These are phyloP conservation scores for Pachyseris speciosa DNA, from an alignment of 64 coral and sea anemone species.

Conservation along the genomic window DNA sequence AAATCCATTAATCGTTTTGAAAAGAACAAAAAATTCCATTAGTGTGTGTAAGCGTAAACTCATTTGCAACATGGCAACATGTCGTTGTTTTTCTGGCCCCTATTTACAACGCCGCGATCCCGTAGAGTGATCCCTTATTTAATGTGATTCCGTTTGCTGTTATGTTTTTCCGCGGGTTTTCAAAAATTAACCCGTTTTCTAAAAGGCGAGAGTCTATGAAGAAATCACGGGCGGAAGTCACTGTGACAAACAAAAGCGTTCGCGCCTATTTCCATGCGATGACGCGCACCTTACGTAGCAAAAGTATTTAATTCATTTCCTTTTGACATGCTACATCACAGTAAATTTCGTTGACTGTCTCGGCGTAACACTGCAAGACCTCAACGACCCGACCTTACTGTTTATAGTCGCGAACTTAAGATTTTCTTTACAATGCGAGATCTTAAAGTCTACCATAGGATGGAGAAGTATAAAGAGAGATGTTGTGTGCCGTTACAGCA, in stretches of 20 bases:
- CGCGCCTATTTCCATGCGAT: slow-evolving; percentile 15
- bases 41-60: not conserved
- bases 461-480: not conserved
- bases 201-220: not conserved
- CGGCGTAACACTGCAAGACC: slow-evolving; percentile 2
- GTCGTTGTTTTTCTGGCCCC: not conserved
- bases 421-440: not conserved
- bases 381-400: not conserved
- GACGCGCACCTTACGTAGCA: slow-evolving; percentile 34
- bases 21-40: not conserved
- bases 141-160: not conserved
- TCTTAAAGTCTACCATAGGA: not conserved
- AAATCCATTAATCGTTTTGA: not conserved
- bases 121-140: not conserved
- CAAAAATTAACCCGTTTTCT: not conserved
- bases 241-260: not conserved
- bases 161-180: not conserved
- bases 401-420: too few species aligned
- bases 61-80: not conserved
- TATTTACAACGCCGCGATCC: too few species aligned
- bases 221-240: slow-evolving; percentile 2
- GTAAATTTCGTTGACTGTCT: not conserved
- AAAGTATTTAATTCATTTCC: slow-evolving; percentile 62
- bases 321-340: not conserved
- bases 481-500: not conserved